Evolutionary conservation across 2,113 vertebrate genomes (phyloP), one percentile per base, ranked within the genome.

Genomic region (Tragelaphus strepsiceros): DNA sequence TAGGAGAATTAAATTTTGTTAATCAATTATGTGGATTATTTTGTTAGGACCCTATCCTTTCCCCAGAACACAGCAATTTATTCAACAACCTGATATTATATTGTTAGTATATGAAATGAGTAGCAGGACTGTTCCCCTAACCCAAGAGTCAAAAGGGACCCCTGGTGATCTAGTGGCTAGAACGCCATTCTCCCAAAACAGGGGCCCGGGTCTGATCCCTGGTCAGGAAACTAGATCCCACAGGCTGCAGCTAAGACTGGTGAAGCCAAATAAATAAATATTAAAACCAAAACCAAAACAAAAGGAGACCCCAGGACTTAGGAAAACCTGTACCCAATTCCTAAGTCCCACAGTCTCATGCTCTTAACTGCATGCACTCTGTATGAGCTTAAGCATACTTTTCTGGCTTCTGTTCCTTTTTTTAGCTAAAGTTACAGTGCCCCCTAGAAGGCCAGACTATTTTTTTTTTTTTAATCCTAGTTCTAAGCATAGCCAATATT

Each of bases 401-500:
- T 30, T 59, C 46, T 58, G 4, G 22, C 19, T 85, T 88, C 35
- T 81, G 9, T 77, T 84, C 22, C 64, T 64, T 54, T 94, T 88
- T 91, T 84, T 35, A 91, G 78, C 43, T 93, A 24, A 94, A 91
- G n/a, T 86, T 95, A 46, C 51, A 93, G 43, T 81, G 85, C 53
- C 51, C 51, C 51, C 91, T 90, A 74, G 78, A 91, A 97, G 83
- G n/a, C 28, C 19, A 85, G 95, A 59, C 49, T 78, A 3, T n/a
- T 56, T 21, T 56, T 81, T 71, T 39, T 82, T 35, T 53, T 56
- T 35, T 77, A 82, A 46, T 14, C 12, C 49, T 78, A 78, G 85
- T 67, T 94, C 80, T 83, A 94, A 82, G 22, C 49, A 32, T 58
- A 94, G 86, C 71, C 96, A 86, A 39, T 49, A 96, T 74, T 71